These are phyloP conservation scores for Marmota monax DNA, from an alignment of 2,113 vertebrate genomes.

Conservation along the genomic window DNA sequence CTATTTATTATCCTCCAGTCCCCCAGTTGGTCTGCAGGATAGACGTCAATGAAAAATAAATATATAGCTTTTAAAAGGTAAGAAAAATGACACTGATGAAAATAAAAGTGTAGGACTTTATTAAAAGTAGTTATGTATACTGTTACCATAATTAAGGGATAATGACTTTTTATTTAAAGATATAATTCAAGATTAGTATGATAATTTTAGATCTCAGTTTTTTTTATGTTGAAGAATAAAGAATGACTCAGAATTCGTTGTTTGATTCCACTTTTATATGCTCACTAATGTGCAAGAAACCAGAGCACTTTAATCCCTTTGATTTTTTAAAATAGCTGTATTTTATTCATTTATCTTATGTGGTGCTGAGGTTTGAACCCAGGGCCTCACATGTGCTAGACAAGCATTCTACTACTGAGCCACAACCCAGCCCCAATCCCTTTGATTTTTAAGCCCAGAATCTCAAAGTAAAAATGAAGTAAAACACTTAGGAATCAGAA, in stretches of 20 bases:
- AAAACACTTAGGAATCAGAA: background rate
- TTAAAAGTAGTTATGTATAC: background rate
- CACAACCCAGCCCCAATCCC: background rate
- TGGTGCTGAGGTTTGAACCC: no score
- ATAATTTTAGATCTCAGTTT: conserved; percentile 8
- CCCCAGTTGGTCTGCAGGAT: background rate
- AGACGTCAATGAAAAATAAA: conserved; percentile 56
- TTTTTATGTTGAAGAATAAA: background rate
- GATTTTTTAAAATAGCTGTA: conserved; percentile 10
- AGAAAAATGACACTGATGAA: background rate
- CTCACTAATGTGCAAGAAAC: conserved; percentile 51
- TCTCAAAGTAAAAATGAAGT: conserved; percentile 31
- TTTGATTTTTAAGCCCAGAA: conserved; percentile 49
- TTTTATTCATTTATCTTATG: no score
- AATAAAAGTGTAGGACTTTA: background rate
- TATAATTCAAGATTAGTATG: background rate
- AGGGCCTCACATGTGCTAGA: no score
- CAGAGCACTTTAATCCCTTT: background rate
- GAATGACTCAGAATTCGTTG: background rate
- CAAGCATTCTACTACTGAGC: no score
- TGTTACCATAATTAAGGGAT: background rate
- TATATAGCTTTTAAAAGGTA: background rate
- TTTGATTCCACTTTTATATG: conserved; percentile 29
- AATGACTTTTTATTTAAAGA: conserved; percentile 8
- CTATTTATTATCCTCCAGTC: no score